Evolutionary conservation across 2,113 vertebrate species (phyloP).

Genomic region (Lepus timidus): DNA sequence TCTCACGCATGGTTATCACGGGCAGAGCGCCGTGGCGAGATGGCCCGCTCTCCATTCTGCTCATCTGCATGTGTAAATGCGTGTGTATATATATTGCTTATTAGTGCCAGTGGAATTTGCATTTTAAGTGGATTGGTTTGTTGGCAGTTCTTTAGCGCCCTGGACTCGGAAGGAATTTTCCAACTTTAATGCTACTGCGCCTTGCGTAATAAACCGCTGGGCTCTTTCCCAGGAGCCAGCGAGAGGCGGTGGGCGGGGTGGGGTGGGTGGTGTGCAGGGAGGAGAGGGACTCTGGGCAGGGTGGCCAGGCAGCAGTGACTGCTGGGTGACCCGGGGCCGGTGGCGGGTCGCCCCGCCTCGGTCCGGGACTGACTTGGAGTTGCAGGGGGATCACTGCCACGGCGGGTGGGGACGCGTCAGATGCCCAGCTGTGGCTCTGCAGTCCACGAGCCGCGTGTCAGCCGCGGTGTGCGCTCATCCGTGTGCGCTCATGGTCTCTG

Average conservation of each 20-base stretch:
- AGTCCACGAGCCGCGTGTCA: no score
- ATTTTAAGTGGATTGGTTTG: constrained; percentile 80
- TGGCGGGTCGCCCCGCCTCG: background rate
- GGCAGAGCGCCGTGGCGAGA: background rate
- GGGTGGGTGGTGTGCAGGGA: background rate
- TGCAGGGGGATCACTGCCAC: background rate
- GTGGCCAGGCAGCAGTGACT: background rate
- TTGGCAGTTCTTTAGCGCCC: constrained; percentile 74
- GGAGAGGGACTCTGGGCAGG: background rate
- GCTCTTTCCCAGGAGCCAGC: background rate
- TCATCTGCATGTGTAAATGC: constrained; percentile 80
- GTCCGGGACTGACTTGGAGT: background rate
- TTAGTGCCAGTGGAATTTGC: constrained; percentile 82
- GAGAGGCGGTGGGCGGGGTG: background rate
- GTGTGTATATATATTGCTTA: constrained; percentile 83
- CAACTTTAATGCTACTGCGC: background rate
- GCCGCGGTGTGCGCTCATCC: no score
- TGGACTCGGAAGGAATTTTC: constrained; percentile 70
- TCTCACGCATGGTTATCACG: rapidly evolving
- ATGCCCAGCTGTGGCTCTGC: rapidly evolving
- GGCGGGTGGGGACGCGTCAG: background rate
- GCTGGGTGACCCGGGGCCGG: background rate
- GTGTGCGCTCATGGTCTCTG: rapidly evolving
- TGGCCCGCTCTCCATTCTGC: background rate
- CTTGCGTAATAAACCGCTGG: background rate